Evolutionary conservation across 2,113 vertebrate species (phyloP).

Genomic region (Eublepharis macularius): DNA sequence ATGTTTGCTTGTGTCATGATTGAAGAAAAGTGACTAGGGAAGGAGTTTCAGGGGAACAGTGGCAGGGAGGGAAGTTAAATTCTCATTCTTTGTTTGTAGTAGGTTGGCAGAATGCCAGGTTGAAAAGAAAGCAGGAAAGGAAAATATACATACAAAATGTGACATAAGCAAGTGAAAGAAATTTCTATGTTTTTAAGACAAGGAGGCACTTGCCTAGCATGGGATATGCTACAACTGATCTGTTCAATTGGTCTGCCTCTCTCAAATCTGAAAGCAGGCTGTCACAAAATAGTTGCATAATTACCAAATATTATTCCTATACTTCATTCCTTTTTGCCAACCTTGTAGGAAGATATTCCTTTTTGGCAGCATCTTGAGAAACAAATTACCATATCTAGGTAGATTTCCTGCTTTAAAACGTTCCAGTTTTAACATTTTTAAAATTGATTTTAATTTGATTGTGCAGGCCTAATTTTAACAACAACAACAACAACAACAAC

Average conservation of each 20-base stretch:
- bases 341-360: too few relatives aligned
- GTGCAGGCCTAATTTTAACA: too few relatives aligned
- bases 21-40: background rate
- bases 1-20: background rate
- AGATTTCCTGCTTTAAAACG: background rate
- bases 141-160: too few relatives aligned
- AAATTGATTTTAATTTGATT: too few relatives aligned
- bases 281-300: background rate
- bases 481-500: too few relatives aligned
- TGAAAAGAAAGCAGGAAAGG: background rate
- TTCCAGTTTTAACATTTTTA: too few relatives aligned
- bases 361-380: rapidly evolving
- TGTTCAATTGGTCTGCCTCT: background rate
- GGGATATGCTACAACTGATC: background rate
- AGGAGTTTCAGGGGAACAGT: background rate
- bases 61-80: background rate
- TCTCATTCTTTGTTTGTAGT: background rate
- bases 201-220: background rate
- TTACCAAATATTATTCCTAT: background rate
- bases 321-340: background rate
- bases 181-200: background rate
- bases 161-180: too few relatives aligned
- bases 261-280: background rate
- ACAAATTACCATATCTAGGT: background rate
- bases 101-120: background rate